These are phyloP conservation scores for Lophotis ruficrista DNA, from an alignment of 2,113 vertebrate genomes.

Conservation along the genomic window DNA sequence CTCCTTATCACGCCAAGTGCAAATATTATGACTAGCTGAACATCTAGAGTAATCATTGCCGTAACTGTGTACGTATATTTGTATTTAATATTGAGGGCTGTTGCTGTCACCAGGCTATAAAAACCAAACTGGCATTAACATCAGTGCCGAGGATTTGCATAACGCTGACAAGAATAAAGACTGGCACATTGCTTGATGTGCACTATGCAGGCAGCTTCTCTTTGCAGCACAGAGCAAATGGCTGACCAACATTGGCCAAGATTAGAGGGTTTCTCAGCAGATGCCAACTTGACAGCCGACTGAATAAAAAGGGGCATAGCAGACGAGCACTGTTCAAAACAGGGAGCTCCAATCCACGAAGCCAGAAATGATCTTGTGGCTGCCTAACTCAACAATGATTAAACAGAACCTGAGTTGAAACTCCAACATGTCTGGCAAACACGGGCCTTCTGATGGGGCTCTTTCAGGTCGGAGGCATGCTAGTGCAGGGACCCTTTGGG, in stretches of 20 bases:
- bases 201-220: background rate
- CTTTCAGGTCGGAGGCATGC: background rate
- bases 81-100: slow-evolving; percentile 65
- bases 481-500: background rate
- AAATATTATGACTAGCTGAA: slow-evolving; percentile 66
- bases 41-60: slow-evolving; percentile 45
- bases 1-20: slow-evolving; percentile 38
- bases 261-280: background rate
- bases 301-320: background rate
- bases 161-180: slow-evolving; percentile 42
- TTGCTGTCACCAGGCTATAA: slow-evolving; percentile 67
- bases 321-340: background rate
- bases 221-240: background rate
- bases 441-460: background rate
- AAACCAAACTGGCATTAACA: slow-evolving; percentile 57
- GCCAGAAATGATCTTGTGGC: background rate
- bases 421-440: background rate
- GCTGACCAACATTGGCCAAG: background rate
- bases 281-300: background rate
- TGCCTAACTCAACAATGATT: background rate
- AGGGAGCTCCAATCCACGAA: background rate
- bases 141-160: slow-evolving; percentile 43
- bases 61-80: slow-evolving; percentile 56
- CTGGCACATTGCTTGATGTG: background rate
- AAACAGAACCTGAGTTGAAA: background rate